A percentile compares a stretch with the other conserved stretches of the same genome.
phyloP scores from a whole-genome alignment of 1,140 invertebrate species.

The Elymnias hypermnestra region DNA sequence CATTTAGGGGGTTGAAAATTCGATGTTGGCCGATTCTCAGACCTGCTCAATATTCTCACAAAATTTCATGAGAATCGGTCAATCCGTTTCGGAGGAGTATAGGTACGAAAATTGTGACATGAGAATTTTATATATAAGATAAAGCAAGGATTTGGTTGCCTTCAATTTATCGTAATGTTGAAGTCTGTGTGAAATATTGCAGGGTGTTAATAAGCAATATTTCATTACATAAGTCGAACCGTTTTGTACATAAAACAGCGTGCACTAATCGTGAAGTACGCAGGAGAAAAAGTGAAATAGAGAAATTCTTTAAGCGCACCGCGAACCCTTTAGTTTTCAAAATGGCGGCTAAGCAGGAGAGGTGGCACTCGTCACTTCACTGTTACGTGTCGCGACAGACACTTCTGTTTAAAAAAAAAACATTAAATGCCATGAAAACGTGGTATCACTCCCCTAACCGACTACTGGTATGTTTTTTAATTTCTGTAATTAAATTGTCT shows the following conservation, averaged over 20 bases:
- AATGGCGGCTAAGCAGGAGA: constrained; percentile 38
- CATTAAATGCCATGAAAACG: constrained; percentile 18
- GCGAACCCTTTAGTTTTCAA: constrained; percentile 44
- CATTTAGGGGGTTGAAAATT: too few relatives aligned
- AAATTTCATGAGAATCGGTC: too few relatives aligned
- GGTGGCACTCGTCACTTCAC: constrained; percentile 41
- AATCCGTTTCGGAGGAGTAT: too few relatives aligned
- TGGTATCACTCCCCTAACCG: constrained; percentile 3
- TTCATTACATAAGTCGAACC: not conserved
- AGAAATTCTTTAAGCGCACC: constrained; percentile 39
- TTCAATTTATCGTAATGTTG: too few relatives aligned
- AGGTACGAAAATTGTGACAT: too few relatives aligned
- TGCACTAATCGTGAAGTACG: constrained; percentile 29
- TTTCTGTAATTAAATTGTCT: not conserved
- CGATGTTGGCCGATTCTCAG: too few relatives aligned
- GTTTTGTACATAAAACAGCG: constrained; percentile 15
- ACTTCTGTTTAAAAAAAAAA: constrained; percentile 29
- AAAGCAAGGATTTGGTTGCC: too few relatives aligned
- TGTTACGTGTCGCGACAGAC: constrained; percentile 45
- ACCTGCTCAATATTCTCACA: too few relatives aligned
- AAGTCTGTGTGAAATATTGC: too few relatives aligned
- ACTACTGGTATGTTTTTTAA: constrained; percentile 3
- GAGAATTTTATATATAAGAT: too few relatives aligned
- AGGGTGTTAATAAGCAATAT: too few relatives aligned
- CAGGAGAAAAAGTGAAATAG: constrained; percentile 33